Evolutionary conservation across 1,140 invertebrate genomes (phyloP).

Genomic region (Anagrus nilaparvatae): DNA sequence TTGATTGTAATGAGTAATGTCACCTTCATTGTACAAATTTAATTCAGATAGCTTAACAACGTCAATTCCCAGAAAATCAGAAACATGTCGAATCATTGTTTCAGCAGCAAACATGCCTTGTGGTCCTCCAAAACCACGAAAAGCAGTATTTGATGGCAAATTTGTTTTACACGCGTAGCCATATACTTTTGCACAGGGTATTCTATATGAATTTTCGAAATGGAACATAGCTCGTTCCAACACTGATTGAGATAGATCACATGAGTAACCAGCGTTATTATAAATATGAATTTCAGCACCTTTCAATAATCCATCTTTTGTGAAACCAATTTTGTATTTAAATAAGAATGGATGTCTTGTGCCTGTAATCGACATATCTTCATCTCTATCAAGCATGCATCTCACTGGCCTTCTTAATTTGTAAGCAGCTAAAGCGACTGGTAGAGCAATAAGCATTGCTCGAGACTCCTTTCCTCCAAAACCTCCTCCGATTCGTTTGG

Average conservation of each 20-base stretch:
- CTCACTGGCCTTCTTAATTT: conserved; percentile 68
- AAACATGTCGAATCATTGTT: conserved; percentile 63
- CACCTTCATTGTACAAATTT: conserved; percentile 76
- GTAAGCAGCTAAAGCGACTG: conserved; percentile 54
- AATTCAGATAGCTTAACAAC: conserved; percentile 48
- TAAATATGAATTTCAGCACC: conserved; percentile 64
- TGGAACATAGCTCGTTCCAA: conserved; percentile 65
- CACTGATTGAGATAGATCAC: conserved; percentile 69
- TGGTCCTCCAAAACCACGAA: conserved; percentile 78
- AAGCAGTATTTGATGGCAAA: conserved; percentile 79
- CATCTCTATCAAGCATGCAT: conserved; percentile 81
- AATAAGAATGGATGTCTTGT: conserved; percentile 78
- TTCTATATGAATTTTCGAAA: conserved; percentile 66
- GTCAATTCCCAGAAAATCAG: conserved; percentile 54
- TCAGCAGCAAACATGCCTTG: conserved; percentile 80
- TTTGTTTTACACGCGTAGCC: conserved; percentile 73
- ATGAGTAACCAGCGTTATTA: conserved; percentile 69
- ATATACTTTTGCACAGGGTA: conserved; percentile 55
- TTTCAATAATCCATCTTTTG: conserved; percentile 58
- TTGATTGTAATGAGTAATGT: conserved; percentile 73
- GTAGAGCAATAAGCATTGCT: conserved; percentile 48
- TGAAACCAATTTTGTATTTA: conserved; percentile 77
- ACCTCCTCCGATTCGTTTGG: conserved; percentile 84
- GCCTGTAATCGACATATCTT: conserved; percentile 84
- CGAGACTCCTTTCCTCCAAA: conserved; percentile 92